Evolutionary conservation across 2,888 invertebrate species (phyloP).

Genomic region (Eugnorisma glareosa): DNA sequence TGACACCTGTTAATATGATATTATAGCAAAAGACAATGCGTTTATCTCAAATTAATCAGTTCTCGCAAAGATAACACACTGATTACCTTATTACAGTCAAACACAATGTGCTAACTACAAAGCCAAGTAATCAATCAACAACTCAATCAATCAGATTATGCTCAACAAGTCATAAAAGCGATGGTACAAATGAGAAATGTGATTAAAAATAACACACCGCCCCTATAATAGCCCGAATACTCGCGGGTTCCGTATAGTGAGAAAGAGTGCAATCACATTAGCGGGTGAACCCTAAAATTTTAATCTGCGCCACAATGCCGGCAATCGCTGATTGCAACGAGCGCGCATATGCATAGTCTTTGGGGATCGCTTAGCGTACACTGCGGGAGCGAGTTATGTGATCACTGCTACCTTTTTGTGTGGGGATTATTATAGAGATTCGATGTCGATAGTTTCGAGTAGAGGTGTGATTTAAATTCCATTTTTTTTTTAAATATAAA

Average conservation of each 20-base stretch:
- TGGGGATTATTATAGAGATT: constrained; percentile 7
- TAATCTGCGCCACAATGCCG: constrained; percentile 89
- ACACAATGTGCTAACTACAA: constrained; percentile 13
- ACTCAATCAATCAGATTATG: constrained; percentile 67
- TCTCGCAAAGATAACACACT: background rate
- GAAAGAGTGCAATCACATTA: constrained; percentile 90
- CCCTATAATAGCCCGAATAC: constrained; percentile 83
- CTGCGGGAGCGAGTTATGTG: constrained; percentile 63
- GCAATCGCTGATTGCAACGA: constrained; percentile 88
- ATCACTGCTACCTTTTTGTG: constrained; percentile 25
- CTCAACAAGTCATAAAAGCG: constrained; percentile 57
- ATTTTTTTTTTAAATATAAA: no score
- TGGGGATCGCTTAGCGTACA: constrained; percentile 89
- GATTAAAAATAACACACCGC: constrained; percentile 87
- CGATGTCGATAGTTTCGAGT: background rate
- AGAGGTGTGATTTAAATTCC: background rate
- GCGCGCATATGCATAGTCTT: constrained; percentile 90
- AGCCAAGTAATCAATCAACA: constrained; percentile 39
- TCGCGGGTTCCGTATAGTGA: constrained; percentile 79
- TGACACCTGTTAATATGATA: background rate
- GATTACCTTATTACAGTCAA: constrained; percentile 25
- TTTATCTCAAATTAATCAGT: background rate
- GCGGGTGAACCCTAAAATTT: constrained; percentile 90
- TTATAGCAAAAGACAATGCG: background rate
- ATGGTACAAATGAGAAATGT: constrained; percentile 76